Evolutionary conservation across 1,140 invertebrate species (phyloP), one percentile per base, ranked within the genome.

Genomic region (Lucilia cuprina): DNA sequence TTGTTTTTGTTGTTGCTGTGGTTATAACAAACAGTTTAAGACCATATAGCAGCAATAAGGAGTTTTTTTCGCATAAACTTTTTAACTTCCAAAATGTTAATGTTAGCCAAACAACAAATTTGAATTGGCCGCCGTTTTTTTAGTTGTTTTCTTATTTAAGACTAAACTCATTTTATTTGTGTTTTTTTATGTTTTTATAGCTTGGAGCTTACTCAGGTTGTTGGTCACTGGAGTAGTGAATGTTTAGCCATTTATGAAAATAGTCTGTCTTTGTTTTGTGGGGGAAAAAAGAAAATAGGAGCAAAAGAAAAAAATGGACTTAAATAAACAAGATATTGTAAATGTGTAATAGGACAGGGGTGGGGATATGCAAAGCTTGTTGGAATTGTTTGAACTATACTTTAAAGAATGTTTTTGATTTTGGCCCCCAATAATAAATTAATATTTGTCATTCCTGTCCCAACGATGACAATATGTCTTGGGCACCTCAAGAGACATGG

Each of bases 141-240:
- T 49, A 19, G 35, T 77, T 77, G 35, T 47, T 47, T 41, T 49
- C 49, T 49, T 80, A 41, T 77, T 30, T 80, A 21, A 10, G 25
- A 41, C 41, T 35, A 41, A 49, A 21, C 77, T 47, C 19, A 50
- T 80, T 80, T 80, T 80, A n/a, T 17, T n/a, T 7, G 4, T 70
- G n/a, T 70, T 25, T 70, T 65, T 65, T 65, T 3, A 5, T 21
- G 21, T 10, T 70, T 70, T 70, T 70, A 25, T 70, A 70, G 77
- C 77, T 41, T 80, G 77, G 13, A 49, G 77, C 77, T 9, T 49
- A 50, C 77, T 80, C 77, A 80, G 77, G 77, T 80, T 80, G 77
- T 80, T 80, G 77, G 77, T 80, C 77, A 80, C 77, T 80, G 41
- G 77, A 80, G 77, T 80, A 80, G 77, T 80, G 77, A 80, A 80